phyloP scores from a whole-genome alignment of 2,113 vertebrate species.

The Ammodramus savannarum region DNA sequence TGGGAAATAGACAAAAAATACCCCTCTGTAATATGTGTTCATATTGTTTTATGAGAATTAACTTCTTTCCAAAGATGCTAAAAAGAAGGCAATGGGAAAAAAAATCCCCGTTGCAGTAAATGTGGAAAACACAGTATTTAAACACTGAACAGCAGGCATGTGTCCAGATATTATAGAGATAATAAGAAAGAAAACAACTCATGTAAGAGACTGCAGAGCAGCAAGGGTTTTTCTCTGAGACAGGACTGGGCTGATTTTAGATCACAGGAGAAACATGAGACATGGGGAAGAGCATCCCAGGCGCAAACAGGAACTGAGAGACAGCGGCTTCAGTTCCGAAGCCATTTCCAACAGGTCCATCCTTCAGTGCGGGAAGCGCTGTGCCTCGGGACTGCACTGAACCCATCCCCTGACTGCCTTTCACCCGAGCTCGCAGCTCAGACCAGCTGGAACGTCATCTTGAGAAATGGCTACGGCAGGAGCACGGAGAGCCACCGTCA shows the following conservation, averaged over 20 bases:
- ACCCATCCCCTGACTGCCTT: fast-evolving
- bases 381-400: neutral
- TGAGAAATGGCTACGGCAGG: neutral
- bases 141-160: neutral
- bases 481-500: fast-evolving
- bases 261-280: neutral
- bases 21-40: neutral
- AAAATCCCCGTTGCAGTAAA: neutral
- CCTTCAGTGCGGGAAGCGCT: neutral
- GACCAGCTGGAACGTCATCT: neutral
- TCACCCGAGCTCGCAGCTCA: neutral
- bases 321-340: neutral
- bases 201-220: neutral
- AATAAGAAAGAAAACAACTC: neutral
- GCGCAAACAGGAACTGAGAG: neutral
- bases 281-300: neutral
- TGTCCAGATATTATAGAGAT: neutral
- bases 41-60: neutral
- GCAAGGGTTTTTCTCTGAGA: neutral
- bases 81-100: neutral
- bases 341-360: neutral
- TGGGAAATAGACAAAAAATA: neutral
- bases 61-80: neutral
- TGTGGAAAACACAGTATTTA: neutral
- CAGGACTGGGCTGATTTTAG: neutral